Conservation (phyloP, 2,113 vertebrate species). For the Etia nguti region DNA sequence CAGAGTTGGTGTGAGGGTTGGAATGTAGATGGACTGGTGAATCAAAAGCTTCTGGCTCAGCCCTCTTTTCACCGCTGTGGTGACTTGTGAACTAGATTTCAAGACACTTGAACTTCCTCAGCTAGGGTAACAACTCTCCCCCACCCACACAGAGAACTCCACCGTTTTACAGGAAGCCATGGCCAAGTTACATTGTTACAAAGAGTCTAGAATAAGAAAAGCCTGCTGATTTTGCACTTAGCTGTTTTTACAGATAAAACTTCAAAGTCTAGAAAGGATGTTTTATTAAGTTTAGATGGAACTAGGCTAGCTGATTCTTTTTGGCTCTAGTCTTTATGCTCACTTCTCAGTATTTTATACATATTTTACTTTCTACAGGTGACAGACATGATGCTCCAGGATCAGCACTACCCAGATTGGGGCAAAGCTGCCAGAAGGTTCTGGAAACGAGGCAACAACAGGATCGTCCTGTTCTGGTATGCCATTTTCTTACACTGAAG, state of each 20-base stretch:
- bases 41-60: background rate
- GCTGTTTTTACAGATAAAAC: too few relatives aligned
- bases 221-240: too few relatives aligned
- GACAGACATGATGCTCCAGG: conserved; percentile 99
- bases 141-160: background rate
- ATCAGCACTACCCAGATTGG: conserved; percentile 92
- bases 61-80: background rate
- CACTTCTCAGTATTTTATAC: background rate
- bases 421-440: conserved; percentile 88
- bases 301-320: background rate
- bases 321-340: background rate
- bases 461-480: conserved; percentile 96
- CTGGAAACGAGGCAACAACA: conserved; percentile 92
- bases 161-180: background rate
- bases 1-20: background rate
- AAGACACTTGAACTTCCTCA: background rate
- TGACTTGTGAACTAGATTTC: background rate
- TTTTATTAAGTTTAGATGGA: background rate
- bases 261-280: too few relatives aligned
- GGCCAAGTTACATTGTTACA: background rate
- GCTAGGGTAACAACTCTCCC: background rate
- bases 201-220: background rate
- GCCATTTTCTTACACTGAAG: background rate
- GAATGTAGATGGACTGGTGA: background rate
- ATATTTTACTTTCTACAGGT: conserved; percentile 72